phyloP scores from a whole-genome alignment of 1,140 invertebrate genomes.

The Potamilus streckersoni region DNA sequence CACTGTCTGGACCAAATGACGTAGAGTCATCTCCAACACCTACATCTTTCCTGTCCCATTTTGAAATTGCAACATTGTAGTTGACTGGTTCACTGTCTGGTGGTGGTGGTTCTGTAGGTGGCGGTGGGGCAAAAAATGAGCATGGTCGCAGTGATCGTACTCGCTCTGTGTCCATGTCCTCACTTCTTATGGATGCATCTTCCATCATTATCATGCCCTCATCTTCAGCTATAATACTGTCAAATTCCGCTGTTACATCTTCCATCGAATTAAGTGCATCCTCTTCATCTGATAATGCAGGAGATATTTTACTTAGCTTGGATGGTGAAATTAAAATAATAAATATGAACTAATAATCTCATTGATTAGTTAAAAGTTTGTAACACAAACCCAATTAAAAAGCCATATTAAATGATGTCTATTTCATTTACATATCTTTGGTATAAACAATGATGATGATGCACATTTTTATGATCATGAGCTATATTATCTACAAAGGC shows the following conservation, averaged over 20 bases:
- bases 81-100: constrained; percentile 34
- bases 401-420: no score
- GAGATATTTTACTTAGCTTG: no score
- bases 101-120: constrained; percentile 54
- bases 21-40: constrained; percentile 33
- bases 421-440: no score
- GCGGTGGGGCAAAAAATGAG: constrained; percentile 56
- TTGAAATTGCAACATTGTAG: constrained; percentile 25
- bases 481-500: no score
- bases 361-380: no score
- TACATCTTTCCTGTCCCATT: constrained; percentile 40
- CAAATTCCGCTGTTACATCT: constrained; percentile 29
- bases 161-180: constrained; percentile 44
- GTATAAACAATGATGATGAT: no score
- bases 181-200: constrained; percentile 44
- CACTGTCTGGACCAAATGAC: constrained; percentile 40
- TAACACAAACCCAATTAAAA: no score
- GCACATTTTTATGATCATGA: no score
- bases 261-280: constrained; percentile 25
- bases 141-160: constrained; percentile 16
- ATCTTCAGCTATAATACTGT: constrained; percentile 20
- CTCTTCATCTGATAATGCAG: constrained; percentile 14
- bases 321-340: no score
- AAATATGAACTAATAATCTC: no score
- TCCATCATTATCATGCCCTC: constrained; percentile 48